Conservation (phyloP, 2,113 vertebrate species). For the Chaetura pelagica region DNA sequence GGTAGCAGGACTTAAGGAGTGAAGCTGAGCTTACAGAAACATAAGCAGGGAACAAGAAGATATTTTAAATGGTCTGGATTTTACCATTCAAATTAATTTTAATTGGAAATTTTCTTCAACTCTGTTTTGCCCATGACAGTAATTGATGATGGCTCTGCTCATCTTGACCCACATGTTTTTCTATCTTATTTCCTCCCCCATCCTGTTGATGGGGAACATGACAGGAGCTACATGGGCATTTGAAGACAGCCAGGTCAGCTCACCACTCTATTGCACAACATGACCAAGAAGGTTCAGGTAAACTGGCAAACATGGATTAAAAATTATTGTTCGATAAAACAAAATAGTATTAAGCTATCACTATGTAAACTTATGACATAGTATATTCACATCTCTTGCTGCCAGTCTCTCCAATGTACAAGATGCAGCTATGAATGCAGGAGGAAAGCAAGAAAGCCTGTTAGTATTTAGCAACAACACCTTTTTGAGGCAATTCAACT, state of each 20-base stretch:
- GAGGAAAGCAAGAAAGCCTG: neutral
- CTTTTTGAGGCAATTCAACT: neutral
- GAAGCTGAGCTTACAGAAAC: neutral
- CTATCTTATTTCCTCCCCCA: no score
- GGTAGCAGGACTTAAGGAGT: neutral
- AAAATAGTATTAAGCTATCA: neutral
- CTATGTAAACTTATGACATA: neutral
- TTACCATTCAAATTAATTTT: neutral
- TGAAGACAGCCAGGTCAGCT: neutral
- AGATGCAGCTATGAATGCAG: neutral
- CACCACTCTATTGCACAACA: neutral
- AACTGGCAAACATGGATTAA: neutral
- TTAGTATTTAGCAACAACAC: neutral
- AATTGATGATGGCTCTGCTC: neutral
- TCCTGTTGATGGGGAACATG: neutral
- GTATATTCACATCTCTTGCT: neutral
- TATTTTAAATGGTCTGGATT: neutral
- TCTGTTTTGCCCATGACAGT: neutral
- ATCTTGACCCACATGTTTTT: neutral
- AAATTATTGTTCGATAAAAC: neutral
- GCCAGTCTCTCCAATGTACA: neutral
- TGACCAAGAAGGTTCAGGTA: neutral
- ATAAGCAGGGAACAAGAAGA: neutral
- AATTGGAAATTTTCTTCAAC: neutral
- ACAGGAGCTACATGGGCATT: neutral